These are phyloP conservation scores for Pipistrellus nathusii DNA, from an alignment of 2,797 vertebrate species.

Conservation along the genomic window DNA sequence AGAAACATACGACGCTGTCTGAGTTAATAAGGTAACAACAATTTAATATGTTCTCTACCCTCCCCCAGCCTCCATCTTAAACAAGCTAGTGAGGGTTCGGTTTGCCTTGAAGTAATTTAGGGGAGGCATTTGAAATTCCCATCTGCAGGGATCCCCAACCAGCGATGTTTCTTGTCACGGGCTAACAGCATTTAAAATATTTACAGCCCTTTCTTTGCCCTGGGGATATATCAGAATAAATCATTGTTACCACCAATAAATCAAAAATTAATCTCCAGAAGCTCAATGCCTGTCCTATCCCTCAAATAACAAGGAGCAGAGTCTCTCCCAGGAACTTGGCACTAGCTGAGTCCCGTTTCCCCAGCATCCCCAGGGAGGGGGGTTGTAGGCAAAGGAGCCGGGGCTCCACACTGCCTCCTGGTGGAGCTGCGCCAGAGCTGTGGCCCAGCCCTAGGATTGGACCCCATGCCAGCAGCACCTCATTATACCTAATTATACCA, in stretches of 20 bases:
- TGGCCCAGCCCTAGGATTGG: fast-evolving
- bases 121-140: slow-evolving; percentile 83
- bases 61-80: slow-evolving; percentile 60
- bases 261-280: slow-evolving; percentile 90
- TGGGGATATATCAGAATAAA: slow-evolving; percentile 86
- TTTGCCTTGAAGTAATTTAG: slow-evolving; percentile 83
- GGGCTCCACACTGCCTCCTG: neutral
- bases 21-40: slow-evolving; percentile 84
- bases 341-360: slow-evolving; percentile 18
- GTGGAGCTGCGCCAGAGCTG: neutral
- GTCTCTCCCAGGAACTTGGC: slow-evolving; percentile 83
- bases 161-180: slow-evolving; percentile 84
- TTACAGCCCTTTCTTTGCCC: slow-evolving; percentile 86
- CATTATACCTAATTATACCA: neutral
- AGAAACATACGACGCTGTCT: slow-evolving; percentile 70
- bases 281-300: slow-evolving; percentile 82
- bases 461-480: neutral
- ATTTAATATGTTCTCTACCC: slow-evolving; percentile 71
- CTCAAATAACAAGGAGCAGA: slow-evolving; percentile 85
- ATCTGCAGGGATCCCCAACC: slow-evolving; percentile 81
- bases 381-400: neutral
- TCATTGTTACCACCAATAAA: slow-evolving; percentile 86
- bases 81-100: slow-evolving; percentile 69
- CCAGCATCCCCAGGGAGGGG: neutral
- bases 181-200: slow-evolving; percentile 86